Evolutionary conservation across 92 coral and sea anemone species (phyloP).

Genomic region (Umimayanthus chanpuru): DNA sequence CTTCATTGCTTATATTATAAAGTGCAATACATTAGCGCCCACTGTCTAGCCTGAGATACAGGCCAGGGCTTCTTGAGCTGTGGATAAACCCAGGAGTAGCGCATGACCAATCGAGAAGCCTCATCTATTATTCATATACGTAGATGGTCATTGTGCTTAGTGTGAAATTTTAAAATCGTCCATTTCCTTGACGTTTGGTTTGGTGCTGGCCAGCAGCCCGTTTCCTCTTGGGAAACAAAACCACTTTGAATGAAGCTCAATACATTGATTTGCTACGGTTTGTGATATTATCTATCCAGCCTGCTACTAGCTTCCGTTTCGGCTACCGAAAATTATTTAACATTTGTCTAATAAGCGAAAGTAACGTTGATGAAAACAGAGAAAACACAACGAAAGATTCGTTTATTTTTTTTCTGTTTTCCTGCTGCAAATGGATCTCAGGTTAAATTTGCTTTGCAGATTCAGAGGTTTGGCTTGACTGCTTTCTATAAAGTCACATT

Average conservation of each 20-base stretch:
- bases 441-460: background rate
- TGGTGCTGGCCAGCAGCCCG: conserved; percentile 44
- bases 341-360: conserved; percentile 11
- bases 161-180: background rate
- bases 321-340: conserved; percentile 21
- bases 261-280: background rate
- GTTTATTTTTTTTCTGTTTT: background rate
- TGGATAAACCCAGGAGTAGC: background rate
- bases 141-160: background rate
- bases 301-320: background rate
- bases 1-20: background rate
- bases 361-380: background rate
- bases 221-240: conserved; percentile 47
- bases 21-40: conserved; percentile 6
- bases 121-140: background rate
- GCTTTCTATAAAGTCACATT: background rate
- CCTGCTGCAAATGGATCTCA: background rate
- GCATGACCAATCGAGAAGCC: background rate
- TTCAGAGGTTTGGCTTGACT: background rate
- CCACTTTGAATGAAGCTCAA: background rate
- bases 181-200: conserved; percentile 11
- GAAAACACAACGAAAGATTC: background rate
- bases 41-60: background rate
- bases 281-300: background rate
- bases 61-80: background rate